Evolutionary conservation across 2,888 invertebrate genomes (phyloP).

Genomic region (Andrena fulva): DNA sequence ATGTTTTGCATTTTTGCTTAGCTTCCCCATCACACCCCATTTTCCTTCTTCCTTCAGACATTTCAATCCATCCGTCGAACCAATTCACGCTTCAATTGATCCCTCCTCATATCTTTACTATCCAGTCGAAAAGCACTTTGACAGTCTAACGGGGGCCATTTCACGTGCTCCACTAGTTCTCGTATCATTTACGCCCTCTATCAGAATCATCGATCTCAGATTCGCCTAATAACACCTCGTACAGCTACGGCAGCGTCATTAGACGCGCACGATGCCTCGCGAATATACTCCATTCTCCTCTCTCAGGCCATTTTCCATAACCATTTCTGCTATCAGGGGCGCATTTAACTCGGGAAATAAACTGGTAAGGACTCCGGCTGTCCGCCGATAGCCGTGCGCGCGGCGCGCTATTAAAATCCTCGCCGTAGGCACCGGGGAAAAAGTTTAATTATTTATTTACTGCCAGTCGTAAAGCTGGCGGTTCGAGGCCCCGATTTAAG

Average conservation of each 20-base stretch:
- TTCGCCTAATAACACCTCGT: not conserved
- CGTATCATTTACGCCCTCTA: not conserved
- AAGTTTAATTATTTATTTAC: slow-evolving; percentile 70
- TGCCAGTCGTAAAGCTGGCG: slow-evolving; percentile 59
- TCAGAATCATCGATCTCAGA: slow-evolving; percentile 17
- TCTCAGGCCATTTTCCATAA: slow-evolving; percentile 7
- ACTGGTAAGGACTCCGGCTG: slow-evolving; percentile 33
- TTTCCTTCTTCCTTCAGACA: not conserved
- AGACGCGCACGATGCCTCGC: slow-evolving; percentile 22
- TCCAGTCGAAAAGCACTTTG: not conserved
- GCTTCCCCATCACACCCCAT: too few species aligned
- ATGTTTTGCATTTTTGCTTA: too few species aligned
- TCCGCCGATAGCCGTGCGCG: not conserved
- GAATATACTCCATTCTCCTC: slow-evolving; percentile 12
- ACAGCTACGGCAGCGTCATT: not conserved
- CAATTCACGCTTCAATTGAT: not conserved
- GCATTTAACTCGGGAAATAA: slow-evolving; percentile 28
- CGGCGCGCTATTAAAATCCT: slow-evolving; percentile 40
- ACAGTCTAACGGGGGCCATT: not conserved
- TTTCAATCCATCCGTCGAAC: not conserved
- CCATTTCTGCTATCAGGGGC: not conserved
- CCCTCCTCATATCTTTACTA: not conserved
- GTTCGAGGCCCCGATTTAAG: slow-evolving; percentile 30
- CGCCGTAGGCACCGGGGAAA: not conserved
- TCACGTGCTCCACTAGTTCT: not conserved